These are phyloP conservation scores for Hoplodrina blanda DNA, from an alignment of 2,888 invertebrate genomes.

Conservation along the genomic window DNA sequence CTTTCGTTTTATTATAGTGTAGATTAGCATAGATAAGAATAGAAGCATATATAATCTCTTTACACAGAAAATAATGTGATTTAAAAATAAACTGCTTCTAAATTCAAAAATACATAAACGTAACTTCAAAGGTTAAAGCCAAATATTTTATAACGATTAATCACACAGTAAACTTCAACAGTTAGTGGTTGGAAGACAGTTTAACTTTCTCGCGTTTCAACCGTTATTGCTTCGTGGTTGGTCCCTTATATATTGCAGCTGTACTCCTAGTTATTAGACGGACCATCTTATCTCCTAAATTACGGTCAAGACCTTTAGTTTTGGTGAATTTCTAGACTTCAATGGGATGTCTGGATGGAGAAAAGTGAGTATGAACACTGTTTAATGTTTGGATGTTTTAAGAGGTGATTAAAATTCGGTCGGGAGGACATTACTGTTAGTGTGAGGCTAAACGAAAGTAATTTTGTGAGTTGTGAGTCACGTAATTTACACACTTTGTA, in stretches of 20 bases:
- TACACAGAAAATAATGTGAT: too few relatives aligned
- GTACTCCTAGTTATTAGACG: conserved; percentile 39
- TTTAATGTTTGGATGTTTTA: neutral
- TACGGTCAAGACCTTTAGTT: conserved; percentile 37
- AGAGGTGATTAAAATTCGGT: neutral
- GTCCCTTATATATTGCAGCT: conserved; percentile 46
- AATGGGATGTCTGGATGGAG: conserved; percentile 37
- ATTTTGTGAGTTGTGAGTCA: too few relatives aligned
- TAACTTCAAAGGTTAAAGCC: conserved; percentile 7
- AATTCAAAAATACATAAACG: too few relatives aligned
- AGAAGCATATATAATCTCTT: too few relatives aligned
- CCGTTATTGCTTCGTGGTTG: conserved; percentile 42
- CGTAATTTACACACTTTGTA: too few relatives aligned
- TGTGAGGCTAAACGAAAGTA: too few relatives aligned
- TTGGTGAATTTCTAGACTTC: conserved; percentile 30
- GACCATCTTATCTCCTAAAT: conserved; percentile 55
- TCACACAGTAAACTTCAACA: conserved; percentile 46
- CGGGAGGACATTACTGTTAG: too few relatives aligned
- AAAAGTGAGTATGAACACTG: conserved; percentile 1
- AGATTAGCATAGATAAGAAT: too few relatives aligned
- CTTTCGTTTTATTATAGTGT: too few relatives aligned
- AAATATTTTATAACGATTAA: conserved; percentile 41
- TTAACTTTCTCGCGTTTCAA: conserved; percentile 38
- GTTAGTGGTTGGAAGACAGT: conserved; percentile 44
- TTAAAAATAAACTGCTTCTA: too few relatives aligned